These are phyloP conservation scores for Myrmecobius fasciatus DNA, from an alignment of 2,113 vertebrate species.

Conservation along the genomic window DNA sequence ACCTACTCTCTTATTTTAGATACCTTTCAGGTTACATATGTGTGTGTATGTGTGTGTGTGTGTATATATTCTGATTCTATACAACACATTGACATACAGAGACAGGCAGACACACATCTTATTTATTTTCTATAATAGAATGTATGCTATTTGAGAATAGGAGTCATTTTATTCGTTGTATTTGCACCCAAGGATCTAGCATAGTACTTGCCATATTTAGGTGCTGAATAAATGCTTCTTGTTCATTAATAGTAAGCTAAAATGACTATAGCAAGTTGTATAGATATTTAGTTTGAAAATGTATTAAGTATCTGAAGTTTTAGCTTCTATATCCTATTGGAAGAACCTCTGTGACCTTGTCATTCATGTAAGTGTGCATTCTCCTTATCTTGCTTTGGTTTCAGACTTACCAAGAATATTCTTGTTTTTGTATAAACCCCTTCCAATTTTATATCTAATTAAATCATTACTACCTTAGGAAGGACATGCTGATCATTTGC, in stretches of 20 bases:
- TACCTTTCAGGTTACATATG: background rate
- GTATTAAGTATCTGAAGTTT: background rate
- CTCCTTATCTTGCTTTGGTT: background rate
- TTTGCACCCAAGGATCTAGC: background rate
- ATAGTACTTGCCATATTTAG: background rate
- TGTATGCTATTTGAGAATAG: background rate
- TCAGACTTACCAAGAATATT: background rate
- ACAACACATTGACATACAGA: too few species aligned
- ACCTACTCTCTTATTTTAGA: background rate
- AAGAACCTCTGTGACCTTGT: background rate
- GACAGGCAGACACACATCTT: background rate
- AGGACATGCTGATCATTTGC: background rate
- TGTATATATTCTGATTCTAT: too few species aligned
- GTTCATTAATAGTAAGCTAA: background rate
- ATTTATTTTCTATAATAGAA: background rate
- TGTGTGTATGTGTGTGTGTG: rapidly evolving
- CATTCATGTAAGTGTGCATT: background rate
- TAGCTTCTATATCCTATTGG: background rate
- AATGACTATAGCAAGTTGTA: background rate
- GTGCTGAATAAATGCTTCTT: background rate
- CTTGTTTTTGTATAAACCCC: background rate
- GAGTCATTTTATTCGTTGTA: background rate
- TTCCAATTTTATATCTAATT: background rate
- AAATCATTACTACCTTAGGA: background rate
- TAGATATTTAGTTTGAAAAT: background rate